Evolutionary conservation across 2,888 invertebrate species (phyloP).

Genomic region (Lochmaea capreae): DNA sequence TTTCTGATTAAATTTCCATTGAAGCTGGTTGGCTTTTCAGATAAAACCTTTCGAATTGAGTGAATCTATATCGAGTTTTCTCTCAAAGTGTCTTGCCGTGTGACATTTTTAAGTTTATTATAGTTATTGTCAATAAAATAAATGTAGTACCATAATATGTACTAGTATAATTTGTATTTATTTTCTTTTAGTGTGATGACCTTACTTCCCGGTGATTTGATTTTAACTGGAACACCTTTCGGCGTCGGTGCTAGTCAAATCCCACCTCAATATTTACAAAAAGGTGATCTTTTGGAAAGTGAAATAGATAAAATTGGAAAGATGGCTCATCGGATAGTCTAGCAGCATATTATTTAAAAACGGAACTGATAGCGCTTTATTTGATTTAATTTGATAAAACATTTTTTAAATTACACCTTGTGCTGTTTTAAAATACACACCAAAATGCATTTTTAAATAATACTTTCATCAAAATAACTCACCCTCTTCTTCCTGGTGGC

Average conservation of each 20-base stretch:
- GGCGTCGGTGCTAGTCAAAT: conserved; percentile 76
- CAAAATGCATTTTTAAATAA: neutral
- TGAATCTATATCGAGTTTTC: too few species aligned
- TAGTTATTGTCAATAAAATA: too few species aligned
- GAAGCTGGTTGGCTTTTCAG: too few species aligned
- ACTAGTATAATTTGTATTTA: neutral
- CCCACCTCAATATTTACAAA: conserved; percentile 81
- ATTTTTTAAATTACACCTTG: neutral
- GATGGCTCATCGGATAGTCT: conserved; percentile 70
- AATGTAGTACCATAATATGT: conserved; percentile 43
- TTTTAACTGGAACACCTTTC: conserved; percentile 87
- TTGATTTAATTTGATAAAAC: conserved; percentile 2
- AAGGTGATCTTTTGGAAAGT: conserved; percentile 81
- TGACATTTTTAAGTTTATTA: too few species aligned
- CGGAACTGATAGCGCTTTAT: neutral
- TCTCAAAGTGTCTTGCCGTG: too few species aligned
- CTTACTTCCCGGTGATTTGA: conserved; percentile 85
- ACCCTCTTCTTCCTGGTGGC: conserved; percentile 68
- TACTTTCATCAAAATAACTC: conserved; percentile 48
- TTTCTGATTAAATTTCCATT: too few species aligned
- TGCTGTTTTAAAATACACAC: too few species aligned
- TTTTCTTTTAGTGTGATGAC: conserved; percentile 73
- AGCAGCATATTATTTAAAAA: conserved; percentile 34
- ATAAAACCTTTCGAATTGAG: too few species aligned
- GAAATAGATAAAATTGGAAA: conserved; percentile 76